Conservation (phyloP, 2,888 invertebrate species). For the Orthosia cruda region DNA sequence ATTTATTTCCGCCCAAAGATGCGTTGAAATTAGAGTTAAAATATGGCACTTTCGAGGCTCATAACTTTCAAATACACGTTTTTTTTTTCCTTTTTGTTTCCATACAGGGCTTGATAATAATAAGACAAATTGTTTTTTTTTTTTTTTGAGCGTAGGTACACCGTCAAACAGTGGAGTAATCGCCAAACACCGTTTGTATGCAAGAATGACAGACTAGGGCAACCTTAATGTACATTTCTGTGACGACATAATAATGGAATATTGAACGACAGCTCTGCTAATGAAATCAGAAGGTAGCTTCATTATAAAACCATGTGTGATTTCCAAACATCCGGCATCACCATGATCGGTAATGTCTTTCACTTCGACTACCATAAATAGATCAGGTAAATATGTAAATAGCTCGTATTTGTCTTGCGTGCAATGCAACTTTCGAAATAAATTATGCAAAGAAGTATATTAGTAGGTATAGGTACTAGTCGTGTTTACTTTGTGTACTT, state of each 20-base stretch:
- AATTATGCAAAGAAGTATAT: conserved; percentile 64
- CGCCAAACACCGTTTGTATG: no score
- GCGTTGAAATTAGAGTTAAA: no score
- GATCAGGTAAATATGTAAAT: conserved; percentile 62
- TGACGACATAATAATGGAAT: not conserved
- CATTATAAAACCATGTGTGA: conserved; percentile 49
- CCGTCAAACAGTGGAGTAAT: no score
- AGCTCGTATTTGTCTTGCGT: conserved; percentile 49
- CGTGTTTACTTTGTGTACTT: conserved; percentile 53
- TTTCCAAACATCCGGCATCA: conserved; percentile 45
- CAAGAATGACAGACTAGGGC: no score
- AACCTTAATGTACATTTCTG: not conserved
- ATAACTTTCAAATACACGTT: no score
- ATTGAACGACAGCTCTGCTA: conserved; percentile 18
- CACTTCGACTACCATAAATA: conserved; percentile 58
- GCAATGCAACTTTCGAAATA: conserved; percentile 67
- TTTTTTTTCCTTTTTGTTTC: no score
- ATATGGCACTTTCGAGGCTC: no score
- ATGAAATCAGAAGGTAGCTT: conserved; percentile 49
- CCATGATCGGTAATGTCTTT: conserved; percentile 57
- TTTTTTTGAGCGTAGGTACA: no score
- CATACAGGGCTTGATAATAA: no score
- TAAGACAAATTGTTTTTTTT: no score
- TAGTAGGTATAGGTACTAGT: conserved; percentile 15
- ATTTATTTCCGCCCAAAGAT: no score